Evolutionary conservation across 2,797 vertebrate genomes (phyloP).

Genomic region (Characodon lateralis): DNA sequence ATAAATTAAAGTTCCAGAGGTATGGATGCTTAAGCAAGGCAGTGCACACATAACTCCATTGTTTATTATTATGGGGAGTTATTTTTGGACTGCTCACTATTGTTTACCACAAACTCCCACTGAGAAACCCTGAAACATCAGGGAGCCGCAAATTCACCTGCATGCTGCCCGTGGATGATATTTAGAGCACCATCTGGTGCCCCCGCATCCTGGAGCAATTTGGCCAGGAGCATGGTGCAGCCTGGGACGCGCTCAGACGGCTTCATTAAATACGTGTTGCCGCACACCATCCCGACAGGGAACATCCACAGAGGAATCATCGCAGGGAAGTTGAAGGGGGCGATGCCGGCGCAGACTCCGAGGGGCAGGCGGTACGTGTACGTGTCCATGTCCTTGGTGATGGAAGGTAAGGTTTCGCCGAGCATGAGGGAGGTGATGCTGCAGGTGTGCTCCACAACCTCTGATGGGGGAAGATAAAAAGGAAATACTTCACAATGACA

Average conservation of each 20-base stretch:
- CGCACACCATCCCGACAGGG: slow-evolving; percentile 95
- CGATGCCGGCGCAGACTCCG: slow-evolving; percentile 93
- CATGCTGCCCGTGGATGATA: slow-evolving; percentile 94
- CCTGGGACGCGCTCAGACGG: slow-evolving; percentile 96
- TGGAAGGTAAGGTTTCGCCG: slow-evolving; percentile 94
- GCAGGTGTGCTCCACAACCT: slow-evolving; percentile 97
- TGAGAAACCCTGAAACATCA: slow-evolving; percentile 12
- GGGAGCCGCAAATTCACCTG: slow-evolving; percentile 75
- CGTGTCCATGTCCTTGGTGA: slow-evolving; percentile 98
- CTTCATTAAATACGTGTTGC: slow-evolving; percentile 97
- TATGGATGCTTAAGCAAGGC: background rate
- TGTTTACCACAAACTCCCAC: slow-evolving; percentile 23
- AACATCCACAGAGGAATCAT: slow-evolving; percentile 99
- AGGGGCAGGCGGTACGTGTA: slow-evolving; percentile 92
- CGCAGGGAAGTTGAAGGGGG: slow-evolving; percentile 96
- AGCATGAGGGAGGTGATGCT: slow-evolving; percentile 96
- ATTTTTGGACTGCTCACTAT: slow-evolving; percentile 22
- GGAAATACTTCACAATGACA: no score
- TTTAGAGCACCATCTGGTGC: slow-evolving; percentile 93
- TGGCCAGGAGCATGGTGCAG: slow-evolving; percentile 93
- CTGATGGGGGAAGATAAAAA: slow-evolving; percentile 65
- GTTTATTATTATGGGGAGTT: slow-evolving; percentile 26
- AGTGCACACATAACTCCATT: slow-evolving; percentile 33
- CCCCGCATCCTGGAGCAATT: slow-evolving; percentile 92
- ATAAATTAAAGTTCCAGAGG: background rate